A percentile compares a stretch with the other conserved stretches of the same genome.
phyloP scores from a whole-genome alignment of 2,888 invertebrate species.

The Taphrorychus bicolor region DNA sequence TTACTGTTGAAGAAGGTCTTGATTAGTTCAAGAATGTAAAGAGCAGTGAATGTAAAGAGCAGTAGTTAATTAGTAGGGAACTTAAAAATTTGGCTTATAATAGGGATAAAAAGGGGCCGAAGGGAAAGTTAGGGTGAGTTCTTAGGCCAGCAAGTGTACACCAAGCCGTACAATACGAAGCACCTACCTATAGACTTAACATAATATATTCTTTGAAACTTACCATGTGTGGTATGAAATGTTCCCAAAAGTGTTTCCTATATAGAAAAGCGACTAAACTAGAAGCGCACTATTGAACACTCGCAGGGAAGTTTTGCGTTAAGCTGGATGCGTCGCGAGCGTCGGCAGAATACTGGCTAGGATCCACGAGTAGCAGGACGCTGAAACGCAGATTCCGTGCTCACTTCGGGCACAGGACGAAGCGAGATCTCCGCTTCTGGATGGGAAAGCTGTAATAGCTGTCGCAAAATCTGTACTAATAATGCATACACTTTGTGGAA shows the following conservation, averaged over 20 bases:
- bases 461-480: background rate
- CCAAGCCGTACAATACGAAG: too few relatives aligned
- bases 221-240: slow-evolving; percentile 9
- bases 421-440: background rate
- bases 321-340: slow-evolving; percentile 14
- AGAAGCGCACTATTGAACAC: slow-evolving; percentile 33
- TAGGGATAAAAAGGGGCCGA: too few relatives aligned
- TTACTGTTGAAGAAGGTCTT: too few relatives aligned
- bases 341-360: slow-evolving; percentile 28
- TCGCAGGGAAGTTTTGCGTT: slow-evolving; percentile 18
- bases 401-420: slow-evolving; percentile 45
- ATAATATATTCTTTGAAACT: too few relatives aligned
- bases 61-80: too few relatives aligned
- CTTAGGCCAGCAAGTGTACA: too few relatives aligned
- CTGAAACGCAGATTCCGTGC: slow-evolving; percentile 23
- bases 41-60: too few relatives aligned
- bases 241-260: background rate
- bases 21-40: too few relatives aligned
- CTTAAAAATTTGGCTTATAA: too few relatives aligned
- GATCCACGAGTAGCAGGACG: slow-evolving; percentile 16
- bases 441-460: background rate
- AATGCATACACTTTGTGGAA: background rate
- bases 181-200: too few relatives aligned
- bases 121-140: too few relatives aligned
- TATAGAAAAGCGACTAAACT: slow-evolving; percentile 24